Base-by-base conservation (phyloP, 2,888 invertebrate species). In the Phyllotreta striolata region DNA sequence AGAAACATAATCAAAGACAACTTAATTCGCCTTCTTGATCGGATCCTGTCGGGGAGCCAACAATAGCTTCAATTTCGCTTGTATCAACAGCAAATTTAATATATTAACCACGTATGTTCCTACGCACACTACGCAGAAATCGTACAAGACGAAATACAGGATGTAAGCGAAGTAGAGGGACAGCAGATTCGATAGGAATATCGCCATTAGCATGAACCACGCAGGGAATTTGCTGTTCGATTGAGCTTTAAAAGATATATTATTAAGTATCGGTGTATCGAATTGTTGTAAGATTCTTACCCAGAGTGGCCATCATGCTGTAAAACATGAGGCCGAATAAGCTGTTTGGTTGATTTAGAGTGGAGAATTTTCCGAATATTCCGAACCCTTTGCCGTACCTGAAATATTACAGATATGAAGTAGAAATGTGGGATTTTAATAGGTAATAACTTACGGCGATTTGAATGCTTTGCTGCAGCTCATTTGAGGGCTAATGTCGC, bases 371-470 rank as follows among this genome's bases (percentile, higher is more conserved):
- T 8, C 88, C 86, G 66, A 90, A 78, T 10, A 96, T 76, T 10
- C 96, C 96, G 82, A 96, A 93, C 57, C 95, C 96, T 85, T 89
- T 91, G 4, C 93, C 92, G 82, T 89, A 94, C 74, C 93, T 94
- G 78, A 84, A 84, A 64, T 10, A 4, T 13, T 13, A 44, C 1
- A 10, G 10, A 44, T 9, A 37, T 9, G 6, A 7, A 37, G 35
- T 34, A 6, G 9, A 37, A 24, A 34, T 37, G 10, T 10, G 6
- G 35, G 1, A 9, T 34, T 37, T 10, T 44, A 14, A 44, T 44
- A 24, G n/a, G n/a, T n/a, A n/a, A n/a, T n/a, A n/a, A n/a, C 90
- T 89, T 83, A 96, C 96, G 87, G 83, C 0, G 96, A 94, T 66
- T 87, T 88, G 72, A 96, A 91, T 0, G 91, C 95, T 76, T 89